These are phyloP conservation scores for Carlito syrichta DNA, from an alignment of 2,113 vertebrate species.

Conservation along the genomic window DNA sequence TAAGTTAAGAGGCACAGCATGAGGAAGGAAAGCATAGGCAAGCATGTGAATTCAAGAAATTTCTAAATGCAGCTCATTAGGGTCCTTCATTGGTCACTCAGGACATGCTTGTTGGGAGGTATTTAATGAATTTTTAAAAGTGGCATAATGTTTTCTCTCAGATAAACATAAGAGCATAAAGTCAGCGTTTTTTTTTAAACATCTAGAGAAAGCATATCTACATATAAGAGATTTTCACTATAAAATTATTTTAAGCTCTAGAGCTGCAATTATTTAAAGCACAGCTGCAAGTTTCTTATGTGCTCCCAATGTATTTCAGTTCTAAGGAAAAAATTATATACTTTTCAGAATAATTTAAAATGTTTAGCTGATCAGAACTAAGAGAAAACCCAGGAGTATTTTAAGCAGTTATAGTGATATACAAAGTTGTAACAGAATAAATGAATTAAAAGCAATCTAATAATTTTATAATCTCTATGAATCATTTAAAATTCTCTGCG, in stretches of 20 bases:
- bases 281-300: background rate
- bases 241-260: background rate
- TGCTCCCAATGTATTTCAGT: background rate
- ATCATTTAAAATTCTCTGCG: background rate
- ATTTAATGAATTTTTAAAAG: background rate
- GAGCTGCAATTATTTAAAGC: background rate
- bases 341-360: background rate
- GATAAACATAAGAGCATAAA: background rate
- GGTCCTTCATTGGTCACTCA: background rate
- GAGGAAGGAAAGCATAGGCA: background rate
- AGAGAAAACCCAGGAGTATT: background rate
- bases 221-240: background rate
- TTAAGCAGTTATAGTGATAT: background rate
- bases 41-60: too few species aligned
- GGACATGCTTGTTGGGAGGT: background rate
- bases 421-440: background rate
- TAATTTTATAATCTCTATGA: background rate
- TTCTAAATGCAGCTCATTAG: background rate
- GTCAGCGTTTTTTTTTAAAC: background rate
- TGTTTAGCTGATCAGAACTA: background rate
- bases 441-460: background rate
- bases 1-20: background rate
- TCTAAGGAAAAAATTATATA: background rate
- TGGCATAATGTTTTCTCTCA: background rate
- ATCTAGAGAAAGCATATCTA: background rate